Percentiles rank a stretch among this genome's conserved stretches.
phyloP scores from a whole-genome alignment of 2,113 vertebrate species.

The Cephalopterus ornatus region DNA sequence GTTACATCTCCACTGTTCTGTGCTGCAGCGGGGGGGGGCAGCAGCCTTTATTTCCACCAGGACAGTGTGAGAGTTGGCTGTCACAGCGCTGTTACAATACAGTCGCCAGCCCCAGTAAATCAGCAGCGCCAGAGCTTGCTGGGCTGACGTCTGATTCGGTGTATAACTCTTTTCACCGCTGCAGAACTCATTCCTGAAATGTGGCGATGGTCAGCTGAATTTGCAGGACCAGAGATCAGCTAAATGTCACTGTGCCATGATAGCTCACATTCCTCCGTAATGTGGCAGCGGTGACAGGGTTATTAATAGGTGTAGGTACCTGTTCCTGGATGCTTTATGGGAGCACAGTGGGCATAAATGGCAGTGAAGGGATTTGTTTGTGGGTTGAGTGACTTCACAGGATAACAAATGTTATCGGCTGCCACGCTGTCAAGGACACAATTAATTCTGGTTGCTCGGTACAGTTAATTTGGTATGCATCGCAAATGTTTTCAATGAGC shows the following conservation, averaged over 20 bases:
- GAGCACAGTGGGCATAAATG: conserved; percentile 50
- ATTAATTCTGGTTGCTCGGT: conserved; percentile 43
- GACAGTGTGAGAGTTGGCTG: background rate
- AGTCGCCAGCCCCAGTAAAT: background rate
- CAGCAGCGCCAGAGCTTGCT: background rate
- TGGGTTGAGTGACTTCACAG: conserved; percentile 39
- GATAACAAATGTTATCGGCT: conserved; percentile 49
- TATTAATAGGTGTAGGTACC: conserved; percentile 48
- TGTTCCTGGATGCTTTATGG: conserved; percentile 49
- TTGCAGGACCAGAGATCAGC: conserved; percentile 11
- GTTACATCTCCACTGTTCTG: background rate
- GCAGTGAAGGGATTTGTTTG: conserved; percentile 54
- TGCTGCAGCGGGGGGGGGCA: background rate
- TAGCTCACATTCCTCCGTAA: background rate
- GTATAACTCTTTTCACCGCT: background rate
- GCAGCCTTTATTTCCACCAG: background rate
- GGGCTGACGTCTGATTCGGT: background rate
- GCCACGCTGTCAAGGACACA: conserved; percentile 42
- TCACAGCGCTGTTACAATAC: background rate
- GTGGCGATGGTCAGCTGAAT: conserved; percentile 21
- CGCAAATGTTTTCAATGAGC: conserved; percentile 47
- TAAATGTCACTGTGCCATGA: conserved; percentile 28
- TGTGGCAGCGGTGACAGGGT: background rate
- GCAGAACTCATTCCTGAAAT: background rate
- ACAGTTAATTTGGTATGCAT: conserved; percentile 61